Evolutionary conservation across 2,797 vertebrate genomes (phyloP).

Genomic region (Microctenopoma lineatum): DNA sequence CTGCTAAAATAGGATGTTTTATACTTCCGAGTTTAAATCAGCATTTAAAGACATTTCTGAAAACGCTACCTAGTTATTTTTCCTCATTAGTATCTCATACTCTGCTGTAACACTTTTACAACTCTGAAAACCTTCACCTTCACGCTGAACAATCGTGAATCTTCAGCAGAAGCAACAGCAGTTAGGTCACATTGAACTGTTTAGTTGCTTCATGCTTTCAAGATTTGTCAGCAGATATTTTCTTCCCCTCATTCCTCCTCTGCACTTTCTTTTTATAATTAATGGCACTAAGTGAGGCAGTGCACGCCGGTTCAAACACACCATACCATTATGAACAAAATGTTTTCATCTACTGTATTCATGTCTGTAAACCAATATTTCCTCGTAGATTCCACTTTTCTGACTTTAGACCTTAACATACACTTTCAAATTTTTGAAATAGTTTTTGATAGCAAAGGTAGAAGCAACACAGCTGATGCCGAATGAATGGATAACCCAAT

Average conservation of each 20-base stretch:
- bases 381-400: slow-evolving; percentile 8
- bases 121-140: slow-evolving; percentile 3
- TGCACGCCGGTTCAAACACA: slow-evolving; percentile 40
- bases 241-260: slow-evolving; percentile 26
- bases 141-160: not conserved
- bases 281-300: slow-evolving; percentile 56
- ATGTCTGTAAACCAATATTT: slow-evolving; percentile 28
- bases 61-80: not conserved
- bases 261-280: slow-evolving; percentile 57
- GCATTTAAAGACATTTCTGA: not conserved
- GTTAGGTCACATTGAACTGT: slow-evolving; percentile 23
- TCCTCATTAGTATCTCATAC: not conserved
- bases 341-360: slow-evolving; percentile 43
- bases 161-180: slow-evolving; percentile 30
- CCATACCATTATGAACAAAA: slow-evolving; percentile 37
- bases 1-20: not conserved
- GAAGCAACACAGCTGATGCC: not conserved
- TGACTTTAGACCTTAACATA: slow-evolving; percentile 2
- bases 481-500: not conserved
- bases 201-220: slow-evolving; percentile 34
- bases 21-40: not conserved
- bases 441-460: not conserved
- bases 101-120: slow-evolving; percentile 11
- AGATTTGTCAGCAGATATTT: slow-evolving; percentile 34
- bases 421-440: slow-evolving; percentile 8